phyloP scores from a whole-genome alignment of 2,797 vertebrate species.

The Triplophysa bombifrons region DNA sequence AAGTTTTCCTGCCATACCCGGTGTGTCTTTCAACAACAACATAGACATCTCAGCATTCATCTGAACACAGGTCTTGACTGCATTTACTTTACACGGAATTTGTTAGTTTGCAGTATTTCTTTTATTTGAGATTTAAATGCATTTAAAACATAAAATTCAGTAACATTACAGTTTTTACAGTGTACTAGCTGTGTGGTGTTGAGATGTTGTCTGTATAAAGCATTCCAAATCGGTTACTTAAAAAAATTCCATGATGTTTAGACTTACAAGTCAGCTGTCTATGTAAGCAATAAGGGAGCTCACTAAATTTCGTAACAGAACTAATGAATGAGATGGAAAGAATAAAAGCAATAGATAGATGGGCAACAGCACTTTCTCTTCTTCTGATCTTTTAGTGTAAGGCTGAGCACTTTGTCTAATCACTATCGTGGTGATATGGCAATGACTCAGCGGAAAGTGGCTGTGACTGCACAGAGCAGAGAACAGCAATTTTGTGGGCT shows the following conservation, averaged over 20 bases:
- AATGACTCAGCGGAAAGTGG: conserved; percentile 50
- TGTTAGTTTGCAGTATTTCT: no score
- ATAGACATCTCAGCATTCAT: conserved; percentile 1
- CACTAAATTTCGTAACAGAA: conserved; percentile 23
- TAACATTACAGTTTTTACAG: no score
- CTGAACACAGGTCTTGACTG: not conserved
- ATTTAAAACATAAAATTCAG: no score
- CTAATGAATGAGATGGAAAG: conserved; percentile 14
- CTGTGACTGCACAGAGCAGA: conserved; percentile 37
- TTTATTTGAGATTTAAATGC: no score
- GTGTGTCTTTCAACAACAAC: conserved; percentile 1
- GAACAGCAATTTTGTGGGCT: conserved; percentile 20
- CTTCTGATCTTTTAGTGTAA: conserved; percentile 43
- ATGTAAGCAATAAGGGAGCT: not conserved
- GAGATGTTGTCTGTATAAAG: not conserved
- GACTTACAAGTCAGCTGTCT: not conserved
- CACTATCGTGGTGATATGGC: conserved; percentile 40
- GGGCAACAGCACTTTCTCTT: conserved; percentile 41
- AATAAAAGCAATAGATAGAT: conserved; percentile 41
- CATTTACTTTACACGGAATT: no score
- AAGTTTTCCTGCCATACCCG: conserved; percentile 37
- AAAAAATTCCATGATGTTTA: not conserved
- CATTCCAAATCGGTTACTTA: not conserved
- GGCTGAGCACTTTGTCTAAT: conserved; percentile 57
- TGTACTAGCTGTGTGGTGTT: no score